Base-by-base conservation (phyloP, 2,888 invertebrate genomes). In the Pinctada fucata region DNA sequence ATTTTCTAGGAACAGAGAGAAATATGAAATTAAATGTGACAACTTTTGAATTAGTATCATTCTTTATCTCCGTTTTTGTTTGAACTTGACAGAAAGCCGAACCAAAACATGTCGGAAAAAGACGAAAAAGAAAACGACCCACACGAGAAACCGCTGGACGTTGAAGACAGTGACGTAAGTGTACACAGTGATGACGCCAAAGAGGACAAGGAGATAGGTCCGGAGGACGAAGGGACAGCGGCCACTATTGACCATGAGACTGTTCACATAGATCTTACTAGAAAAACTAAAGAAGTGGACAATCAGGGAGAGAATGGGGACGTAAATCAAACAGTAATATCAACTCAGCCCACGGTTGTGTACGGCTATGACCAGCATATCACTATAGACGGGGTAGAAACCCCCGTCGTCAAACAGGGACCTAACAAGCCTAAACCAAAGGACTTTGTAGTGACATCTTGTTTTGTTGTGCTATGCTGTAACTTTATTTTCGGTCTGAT, bases 391-490 rank as follows among this genome's bases (percentile, higher is more conserved):
- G 51, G 72, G 10, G 79, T 80, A 49, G 82, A 80, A 49, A 74
- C 82, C 3, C 81, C 84, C 3, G 76, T 84, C 48, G 76, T 87
- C 1, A 81, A 79, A 47, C 85, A 85, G 65, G 78, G 78, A 69
- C 86, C 87, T 67, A 86, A 85, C 2, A 88, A 89, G 75, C 86
- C 86, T 3, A 85, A 79, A 16, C 79, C 84, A 49, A 90, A 89
- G 79, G 89, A 90, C 82, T 90, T 85, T 83, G 89, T 90, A 66
- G 88, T 88, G 67, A 88, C 88, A 0, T 88, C 88, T 47, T 90
- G 90, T 83, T 83, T 86, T 78, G 88, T 89, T 48, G 84, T 88
- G 3, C 85, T 90, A 77, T 80, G 85, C 64, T 89, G 89, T 79
- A 90, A 90, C 75, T 88, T 89, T 58, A 84, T 88, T 71, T 87